Evolutionary conservation across 2,888 invertebrate species (phyloP).

Genomic region (Glyphotaelius pellucidus): DNA sequence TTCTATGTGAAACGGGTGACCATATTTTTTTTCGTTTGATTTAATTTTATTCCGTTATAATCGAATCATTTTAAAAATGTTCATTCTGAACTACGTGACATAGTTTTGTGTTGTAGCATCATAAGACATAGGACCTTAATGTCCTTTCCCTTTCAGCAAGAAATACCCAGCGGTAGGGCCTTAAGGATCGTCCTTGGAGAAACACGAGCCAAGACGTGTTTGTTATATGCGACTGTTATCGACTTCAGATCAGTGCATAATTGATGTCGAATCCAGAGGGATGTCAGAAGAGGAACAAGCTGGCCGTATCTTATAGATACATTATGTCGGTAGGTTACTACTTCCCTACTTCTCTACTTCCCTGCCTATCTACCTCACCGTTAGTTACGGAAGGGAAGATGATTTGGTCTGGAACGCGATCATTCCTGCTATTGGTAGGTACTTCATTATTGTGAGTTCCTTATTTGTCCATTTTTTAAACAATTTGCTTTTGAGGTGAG

Average conservation of each 20-base stretch:
- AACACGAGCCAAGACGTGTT: constrained; percentile 25
- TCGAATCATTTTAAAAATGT: neutral
- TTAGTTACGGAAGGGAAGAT: no score
- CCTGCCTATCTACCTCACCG: no score
- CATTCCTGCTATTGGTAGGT: no score
- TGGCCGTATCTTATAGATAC: no score
- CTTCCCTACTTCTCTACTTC: no score
- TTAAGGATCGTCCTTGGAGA: constrained; percentile 18
- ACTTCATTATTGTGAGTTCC: no score
- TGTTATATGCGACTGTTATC: constrained; percentile 52
- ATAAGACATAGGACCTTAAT: no score
- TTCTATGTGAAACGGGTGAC: neutral
- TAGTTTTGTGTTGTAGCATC: neutral
- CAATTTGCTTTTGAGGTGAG: no score
- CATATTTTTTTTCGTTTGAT: neutral
- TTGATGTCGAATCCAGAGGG: constrained; percentile 54
- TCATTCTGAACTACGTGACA: neutral
- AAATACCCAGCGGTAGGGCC: neutral
- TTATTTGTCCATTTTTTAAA: no score
- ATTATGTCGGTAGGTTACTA: no score
- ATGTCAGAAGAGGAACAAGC: constrained; percentile 32
- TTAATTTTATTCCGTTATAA: neutral
- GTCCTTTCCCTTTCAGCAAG: neutral
- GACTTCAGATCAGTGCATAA: constrained; percentile 63
- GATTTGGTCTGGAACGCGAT: no score